A percentile compares a stretch with the other conserved stretches of the same genome.
These are phyloP conservation scores for Eugnorisma glareosa DNA, from an alignment of 2,888 invertebrate species.

Conservation along the genomic window DNA sequence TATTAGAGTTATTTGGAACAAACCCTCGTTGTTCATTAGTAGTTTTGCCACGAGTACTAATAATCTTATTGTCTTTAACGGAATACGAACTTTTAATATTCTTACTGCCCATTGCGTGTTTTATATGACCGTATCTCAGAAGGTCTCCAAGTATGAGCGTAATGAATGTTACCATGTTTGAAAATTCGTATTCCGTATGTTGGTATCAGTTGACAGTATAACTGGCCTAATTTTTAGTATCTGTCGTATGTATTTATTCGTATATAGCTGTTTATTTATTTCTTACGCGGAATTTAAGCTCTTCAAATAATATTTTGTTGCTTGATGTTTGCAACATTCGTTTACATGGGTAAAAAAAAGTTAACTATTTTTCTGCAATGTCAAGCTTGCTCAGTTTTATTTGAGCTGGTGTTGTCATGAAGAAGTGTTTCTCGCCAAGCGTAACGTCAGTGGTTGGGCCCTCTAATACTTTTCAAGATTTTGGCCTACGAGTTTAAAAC, in stretches of 20 bases:
- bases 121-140: background rate
- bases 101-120: conserved; percentile 34
- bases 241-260: conserved; percentile 54
- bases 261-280: conserved; percentile 48
- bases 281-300: conserved; percentile 34
- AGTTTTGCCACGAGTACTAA: conserved; percentile 63
- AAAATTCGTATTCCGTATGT: conserved; percentile 45
- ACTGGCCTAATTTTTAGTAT: conserved; percentile 71
- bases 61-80: conserved; percentile 56
- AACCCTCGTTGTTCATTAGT: conserved; percentile 79
- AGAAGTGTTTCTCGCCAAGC: conserved; percentile 3
- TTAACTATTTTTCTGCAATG: conserved; percentile 18
- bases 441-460: background rate
- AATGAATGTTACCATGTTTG: conserved; percentile 46
- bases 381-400: conserved; percentile 8
- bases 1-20: conserved; percentile 79
- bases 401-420: conserved; percentile 38
- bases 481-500: conserved; percentile 1
- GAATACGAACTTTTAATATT: conserved; percentile 42
- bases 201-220: conserved; percentile 64
- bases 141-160: background rate
- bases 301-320: conserved; percentile 35
- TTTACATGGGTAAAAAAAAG: conserved; percentile 28
- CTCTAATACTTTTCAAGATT: background rate
- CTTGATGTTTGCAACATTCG: conserved; percentile 48